Base-by-base conservation (phyloP, 2,888 invertebrate genomes). In the Trachelus troglodyta region DNA sequence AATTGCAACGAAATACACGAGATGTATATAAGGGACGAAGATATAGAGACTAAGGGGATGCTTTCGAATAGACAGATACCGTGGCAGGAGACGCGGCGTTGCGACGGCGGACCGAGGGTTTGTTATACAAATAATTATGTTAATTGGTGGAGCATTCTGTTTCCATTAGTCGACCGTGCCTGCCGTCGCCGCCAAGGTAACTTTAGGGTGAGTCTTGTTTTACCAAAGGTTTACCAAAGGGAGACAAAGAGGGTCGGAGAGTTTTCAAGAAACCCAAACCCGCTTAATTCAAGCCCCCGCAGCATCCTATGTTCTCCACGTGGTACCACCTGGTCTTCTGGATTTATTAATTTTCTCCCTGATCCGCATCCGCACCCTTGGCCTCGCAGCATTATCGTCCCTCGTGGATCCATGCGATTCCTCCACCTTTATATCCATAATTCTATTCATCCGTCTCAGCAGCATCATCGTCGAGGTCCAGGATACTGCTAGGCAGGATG, bases 121-220 rank as follows among this genome's bases (percentile, higher is more conserved):
- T 83, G 79, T 85, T 82, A 81, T 80, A 82, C 82, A 79, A 82
- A 85, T 85, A 83, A 83, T 86, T 86, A 86, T 84, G 85, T 83
- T 85, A 83, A 85, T 86, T 85, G 83, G 76, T 69, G 74, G 69
- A 56, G 77, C 80, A 80, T 81, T 83, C 80, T 81, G 81, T 80
- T 81, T 80, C 78, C 81, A 80, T 82, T 81, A 80, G 79, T 83
- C 76, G 75, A 73, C 71, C 33, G 71, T 33, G 33, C 6, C 34
- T 33, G 71, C 71, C 71, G 33, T 34, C 75, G 31, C 76, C 76
- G 74, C 75, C 73, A 77, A 76, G 76, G 76, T 75, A 75, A 78
- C 80, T 82, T 80, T 30, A 74, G 79, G 73, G 75, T 73, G 79
- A 76, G 73, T 79, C 80, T 79, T 79, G 77, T 82, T 80, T 82